Conservation (phyloP, 2,888 invertebrate genomes). For the Melieria crassipennis region DNA sequence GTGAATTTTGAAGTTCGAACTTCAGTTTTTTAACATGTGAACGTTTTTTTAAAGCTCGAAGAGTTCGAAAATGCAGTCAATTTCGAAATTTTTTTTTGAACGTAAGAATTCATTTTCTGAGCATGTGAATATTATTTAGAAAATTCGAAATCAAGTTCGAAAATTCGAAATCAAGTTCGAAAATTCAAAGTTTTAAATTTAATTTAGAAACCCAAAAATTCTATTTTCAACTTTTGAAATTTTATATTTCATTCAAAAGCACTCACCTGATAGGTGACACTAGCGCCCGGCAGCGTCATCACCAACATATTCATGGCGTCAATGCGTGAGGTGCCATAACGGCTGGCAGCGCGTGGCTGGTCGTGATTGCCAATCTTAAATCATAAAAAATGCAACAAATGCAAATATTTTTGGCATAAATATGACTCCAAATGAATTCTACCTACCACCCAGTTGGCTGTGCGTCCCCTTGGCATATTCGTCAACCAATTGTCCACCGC, state of each 20-base stretch:
- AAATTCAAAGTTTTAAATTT: neutral
- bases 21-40: too few relatives aligned
- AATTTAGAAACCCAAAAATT: too few relatives aligned
- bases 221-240: neutral
- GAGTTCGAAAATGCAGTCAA: too few relatives aligned
- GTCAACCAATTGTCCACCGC: conserved; percentile 71
- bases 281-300: conserved; percentile 70
- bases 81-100: too few relatives aligned
- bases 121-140: too few relatives aligned
- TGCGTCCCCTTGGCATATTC: conserved; percentile 68
- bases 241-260: neutral
- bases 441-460: conserved; percentile 73
- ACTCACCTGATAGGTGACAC: conserved; percentile 69
- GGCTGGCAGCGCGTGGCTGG: conserved; percentile 70
- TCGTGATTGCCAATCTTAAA: conserved; percentile 75
- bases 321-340: conserved; percentile 71
- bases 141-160: too few relatives aligned
- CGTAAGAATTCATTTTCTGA: too few relatives aligned
- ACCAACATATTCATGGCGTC: conserved; percentile 82
- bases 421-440: conserved; percentile 65
- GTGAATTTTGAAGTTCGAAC: too few relatives aligned
- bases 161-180: neutral
- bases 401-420: neutral
- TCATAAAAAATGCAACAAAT: neutral
- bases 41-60: too few relatives aligned